Conservation (phyloP, 2,888 invertebrate genomes). For the Hypselothyrea guttata region DNA sequence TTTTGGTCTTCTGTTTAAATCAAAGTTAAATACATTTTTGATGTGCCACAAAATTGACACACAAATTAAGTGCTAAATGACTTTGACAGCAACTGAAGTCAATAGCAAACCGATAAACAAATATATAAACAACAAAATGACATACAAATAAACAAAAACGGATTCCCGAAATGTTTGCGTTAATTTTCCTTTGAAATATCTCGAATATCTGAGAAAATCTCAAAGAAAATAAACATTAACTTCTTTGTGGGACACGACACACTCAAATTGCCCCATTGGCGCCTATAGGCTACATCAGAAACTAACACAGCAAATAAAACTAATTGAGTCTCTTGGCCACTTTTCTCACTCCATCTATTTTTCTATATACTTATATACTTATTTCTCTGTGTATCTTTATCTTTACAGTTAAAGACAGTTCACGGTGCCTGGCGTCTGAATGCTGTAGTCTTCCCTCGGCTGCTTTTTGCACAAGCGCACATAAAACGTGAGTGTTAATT, state of each 20-base stretch:
- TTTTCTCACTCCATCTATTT: constrained; percentile 1
- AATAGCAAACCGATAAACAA: constrained; percentile 34
- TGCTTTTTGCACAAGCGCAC: constrained; percentile 18
- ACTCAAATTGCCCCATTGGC: constrained; percentile 25
- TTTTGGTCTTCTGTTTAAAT: constrained; percentile 6
- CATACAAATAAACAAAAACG: constrained; percentile 12
- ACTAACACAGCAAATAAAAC: constrained; percentile 49
- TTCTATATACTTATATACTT: constrained; percentile 10
- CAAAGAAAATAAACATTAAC: constrained; percentile 53
- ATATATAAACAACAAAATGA: constrained; percentile 12
- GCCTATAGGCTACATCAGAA: constrained; percentile 16
- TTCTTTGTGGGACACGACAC: constrained; percentile 17
- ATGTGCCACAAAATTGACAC: constrained; percentile 20
- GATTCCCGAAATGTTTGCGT: constrained; percentile 32
- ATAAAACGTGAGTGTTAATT: constrained; percentile 74
- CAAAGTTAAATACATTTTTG: constrained; percentile 21
- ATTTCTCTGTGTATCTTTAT: constrained; percentile 32
- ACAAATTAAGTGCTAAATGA: constrained; percentile 57
- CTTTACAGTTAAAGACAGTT: constrained; percentile 53
- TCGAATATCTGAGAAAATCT: constrained; percentile 36
- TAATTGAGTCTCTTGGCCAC: constrained; percentile 58
- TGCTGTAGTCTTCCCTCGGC: constrained; percentile 42
- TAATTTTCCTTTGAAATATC: constrained; percentile 51
- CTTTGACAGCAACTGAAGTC: constrained; percentile 23
- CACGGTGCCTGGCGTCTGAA: constrained; percentile 34